phyloP scores from a whole-genome alignment of 2,888 invertebrate genomes.

The Scaptomyza flava region DNA sequence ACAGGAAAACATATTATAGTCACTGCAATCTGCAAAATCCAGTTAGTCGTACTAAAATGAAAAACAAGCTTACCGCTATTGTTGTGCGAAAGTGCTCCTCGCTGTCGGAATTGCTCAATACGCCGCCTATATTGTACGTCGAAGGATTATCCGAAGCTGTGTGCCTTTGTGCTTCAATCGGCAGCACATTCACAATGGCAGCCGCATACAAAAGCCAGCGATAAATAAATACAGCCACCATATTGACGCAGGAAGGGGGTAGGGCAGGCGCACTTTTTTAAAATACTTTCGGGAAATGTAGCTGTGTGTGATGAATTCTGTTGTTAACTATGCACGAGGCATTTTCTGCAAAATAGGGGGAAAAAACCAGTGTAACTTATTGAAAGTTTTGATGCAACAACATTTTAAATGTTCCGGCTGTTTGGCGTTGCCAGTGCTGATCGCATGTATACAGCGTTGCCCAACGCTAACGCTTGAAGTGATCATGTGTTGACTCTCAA shows the following conservation, averaged over 20 bases:
- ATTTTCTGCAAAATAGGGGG: slow-evolving; percentile 58
- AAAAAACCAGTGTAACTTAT: background rate
- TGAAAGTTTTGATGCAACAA: background rate
- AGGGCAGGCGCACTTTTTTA: slow-evolving; percentile 12
- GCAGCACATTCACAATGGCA: slow-evolving; percentile 53
- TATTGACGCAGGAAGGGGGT: slow-evolving; percentile 41
- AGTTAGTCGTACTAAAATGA: slow-evolving; percentile 41
- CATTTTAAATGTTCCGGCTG: slow-evolving; percentile 12
- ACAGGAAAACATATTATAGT: slow-evolving; percentile 1
- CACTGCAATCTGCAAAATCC: slow-evolving; percentile 16
- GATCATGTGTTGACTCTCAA: slow-evolving; percentile 24
- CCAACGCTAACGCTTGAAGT: slow-evolving; percentile 5
- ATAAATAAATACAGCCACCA: slow-evolving; percentile 61
- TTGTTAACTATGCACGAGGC: slow-evolving; percentile 29
- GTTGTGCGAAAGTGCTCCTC: slow-evolving; percentile 92
- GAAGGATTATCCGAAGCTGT: slow-evolving; percentile 86
- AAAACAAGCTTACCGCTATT: slow-evolving; percentile 88
- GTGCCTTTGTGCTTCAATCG: slow-evolving; percentile 70
- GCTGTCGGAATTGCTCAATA: slow-evolving; percentile 93
- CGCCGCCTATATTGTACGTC: slow-evolving; percentile 96
- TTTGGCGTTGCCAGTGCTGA: slow-evolving; percentile 25
- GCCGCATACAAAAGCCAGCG: slow-evolving; percentile 61
- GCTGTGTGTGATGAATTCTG: slow-evolving; percentile 33
- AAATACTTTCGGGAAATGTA: slow-evolving; percentile 40
- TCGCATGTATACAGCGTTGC: slow-evolving; percentile 31